Conservation (phyloP, 2,888 invertebrate genomes). For the Parasteatoda lunata region DNA sequence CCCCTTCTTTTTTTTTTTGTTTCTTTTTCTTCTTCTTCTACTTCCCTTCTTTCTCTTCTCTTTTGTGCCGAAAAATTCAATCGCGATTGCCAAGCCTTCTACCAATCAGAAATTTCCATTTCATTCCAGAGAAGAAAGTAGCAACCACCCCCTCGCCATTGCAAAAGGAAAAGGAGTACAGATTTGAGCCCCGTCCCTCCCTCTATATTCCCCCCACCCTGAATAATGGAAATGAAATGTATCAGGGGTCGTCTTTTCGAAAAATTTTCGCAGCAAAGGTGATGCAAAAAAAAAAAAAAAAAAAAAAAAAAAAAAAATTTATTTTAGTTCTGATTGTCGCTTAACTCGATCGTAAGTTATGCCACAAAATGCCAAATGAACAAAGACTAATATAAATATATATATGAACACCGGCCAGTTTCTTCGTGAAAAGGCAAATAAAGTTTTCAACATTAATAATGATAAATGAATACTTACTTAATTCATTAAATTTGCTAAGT, state of each 20-base stretch:
- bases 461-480: too few species aligned
- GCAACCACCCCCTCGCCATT: slow-evolving; percentile 33
- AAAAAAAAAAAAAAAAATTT: too few species aligned
- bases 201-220: slow-evolving; percentile 8
- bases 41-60: slow-evolving; percentile 32
- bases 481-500: too few species aligned
- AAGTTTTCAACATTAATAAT: too few species aligned
- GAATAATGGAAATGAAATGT: slow-evolving; percentile 66
- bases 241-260: slow-evolving; percentile 5
- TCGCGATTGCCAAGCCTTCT: slow-evolving; percentile 62
- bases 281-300: too few species aligned
- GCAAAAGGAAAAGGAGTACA: neutral
- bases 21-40: slow-evolving; percentile 19
- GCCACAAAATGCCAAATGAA: too few species aligned
- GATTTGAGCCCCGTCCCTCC: neutral
- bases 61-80: slow-evolving; percentile 59
- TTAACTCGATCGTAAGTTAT: too few species aligned
- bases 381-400: too few species aligned
- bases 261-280: neutral
- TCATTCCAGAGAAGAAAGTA: slow-evolving; percentile 37
- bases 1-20: neutral
- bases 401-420: too few species aligned
- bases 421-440: too few species aligned
- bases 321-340: too few species aligned
- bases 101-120: slow-evolving; percentile 68